phyloP scores from a whole-genome alignment of 1,140 invertebrate genomes.

The Matsumurasca onukii region DNA sequence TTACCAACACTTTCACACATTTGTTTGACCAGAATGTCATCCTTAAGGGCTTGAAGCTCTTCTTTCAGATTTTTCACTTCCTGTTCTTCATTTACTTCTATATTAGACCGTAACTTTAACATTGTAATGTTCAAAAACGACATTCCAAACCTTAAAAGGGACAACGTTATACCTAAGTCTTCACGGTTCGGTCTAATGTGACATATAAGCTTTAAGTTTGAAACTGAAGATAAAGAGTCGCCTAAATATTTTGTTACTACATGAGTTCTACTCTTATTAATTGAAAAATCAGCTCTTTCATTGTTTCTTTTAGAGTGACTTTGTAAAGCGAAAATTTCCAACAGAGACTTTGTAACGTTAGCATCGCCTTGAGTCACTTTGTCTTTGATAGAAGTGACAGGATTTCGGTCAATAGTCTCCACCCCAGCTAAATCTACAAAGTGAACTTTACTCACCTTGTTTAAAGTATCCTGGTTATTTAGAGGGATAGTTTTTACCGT shows the following conservation, averaged over 20 bases:
- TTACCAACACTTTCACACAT: not conserved
- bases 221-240: not conserved
- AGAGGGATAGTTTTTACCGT: not conserved
- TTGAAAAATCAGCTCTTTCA: not conserved
- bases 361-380: not conserved
- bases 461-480: not conserved
- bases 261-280: not conserved
- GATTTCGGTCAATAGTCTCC: constrained; percentile 3
- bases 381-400: constrained; percentile 3
- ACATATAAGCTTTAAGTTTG: not conserved
- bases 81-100: not conserved
- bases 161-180: constrained; percentile 7
- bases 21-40: not conserved
- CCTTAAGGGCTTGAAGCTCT: not conserved
- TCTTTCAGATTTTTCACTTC: not conserved
- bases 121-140: not conserved
- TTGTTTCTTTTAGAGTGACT: not conserved
- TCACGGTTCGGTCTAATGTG: constrained; percentile 4
- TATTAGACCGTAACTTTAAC: not conserved
- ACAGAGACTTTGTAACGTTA: not conserved
- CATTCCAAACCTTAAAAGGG: not conserved
- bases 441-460: not conserved
- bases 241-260: constrained; percentile 12
- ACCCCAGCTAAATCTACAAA: constrained; percentile 16
- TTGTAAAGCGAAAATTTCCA: not conserved